Base-by-base conservation (phyloP, 53 echinoderm and acorn worm genomes). In the Luidia sarsii region DNA sequence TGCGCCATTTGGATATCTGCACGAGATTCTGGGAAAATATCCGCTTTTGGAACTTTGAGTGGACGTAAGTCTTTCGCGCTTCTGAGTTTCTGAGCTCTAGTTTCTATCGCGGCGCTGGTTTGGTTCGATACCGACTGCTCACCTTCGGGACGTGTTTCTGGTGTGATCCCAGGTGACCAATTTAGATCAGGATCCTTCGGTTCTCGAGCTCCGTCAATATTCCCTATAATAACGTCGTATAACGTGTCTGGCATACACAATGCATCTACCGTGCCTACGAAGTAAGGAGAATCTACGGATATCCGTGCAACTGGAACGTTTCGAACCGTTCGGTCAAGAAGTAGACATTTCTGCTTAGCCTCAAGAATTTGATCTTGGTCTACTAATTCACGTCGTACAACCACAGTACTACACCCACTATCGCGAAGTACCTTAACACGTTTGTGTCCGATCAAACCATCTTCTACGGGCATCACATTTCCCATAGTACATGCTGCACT, bases 291-390 rank as follows among this genome's bases (percentile, higher is more conserved):
- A 29, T 72, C 54, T 8, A 72, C 53, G 41, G 11, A 39, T 13
- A 80, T 33, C 8, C 43, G 41, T 13, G 87, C 87, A 25, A 83
- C 69, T 48, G 80, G 60, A 36, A 83, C 73, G 50, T 57, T 65
- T 32, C 70, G 67, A 7, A 71, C 83, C 1, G 83, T 83, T 29
- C 83, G 48, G 33, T 83, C 71, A 13, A 83, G 23, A 10, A 83
- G 48, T 14, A 57, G 48, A 30, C 83, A 83, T 46, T 54, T 83
- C 56, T 39, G 55, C 0, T 30, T 43, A 22, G 33, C 55, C 7
- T 67, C 63, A 19, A 57, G 55, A 3, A 43, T 24, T 50, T 83
- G 83, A 15, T 71, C 39, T 1, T 55, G 18, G 1, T 14, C 22
- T 29, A 82, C 83, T 3, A 82, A 39, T 0, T 43, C 45, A 7